Percentiles rank a stretch among this genome's conserved stretches.
Conservation (phyloP, 2,888 invertebrate species). For the Dascillus cervinus region DNA sequence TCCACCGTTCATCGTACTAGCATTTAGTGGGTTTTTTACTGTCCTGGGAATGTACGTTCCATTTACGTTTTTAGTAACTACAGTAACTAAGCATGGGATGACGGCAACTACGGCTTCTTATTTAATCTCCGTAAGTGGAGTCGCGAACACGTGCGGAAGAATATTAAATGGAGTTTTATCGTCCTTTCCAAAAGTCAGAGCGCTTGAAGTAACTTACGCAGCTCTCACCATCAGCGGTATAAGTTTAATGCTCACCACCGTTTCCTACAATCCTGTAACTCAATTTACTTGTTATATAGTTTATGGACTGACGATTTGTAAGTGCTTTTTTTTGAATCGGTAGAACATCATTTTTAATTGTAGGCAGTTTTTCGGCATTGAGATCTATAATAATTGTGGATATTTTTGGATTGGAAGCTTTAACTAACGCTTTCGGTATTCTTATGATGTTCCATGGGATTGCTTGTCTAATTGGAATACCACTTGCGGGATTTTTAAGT, state of each 20-base stretch:
- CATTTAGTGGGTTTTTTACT: conserved; percentile 54
- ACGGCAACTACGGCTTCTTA: conserved; percentile 44
- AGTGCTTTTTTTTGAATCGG: no score
- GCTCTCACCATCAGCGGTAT: conserved; percentile 58
- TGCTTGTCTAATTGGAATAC: conserved; percentile 70
- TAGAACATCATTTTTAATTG: conserved; percentile 28
- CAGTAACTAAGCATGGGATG: conserved; percentile 45
- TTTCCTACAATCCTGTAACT: conserved; percentile 42
- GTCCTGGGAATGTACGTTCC: conserved; percentile 75
- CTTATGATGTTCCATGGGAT: conserved; percentile 87
- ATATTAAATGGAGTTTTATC: conserved; percentile 57
- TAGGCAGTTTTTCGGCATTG: conserved; percentile 69
- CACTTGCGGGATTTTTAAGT: conserved; percentile 34
- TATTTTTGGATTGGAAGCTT: conserved; percentile 79
- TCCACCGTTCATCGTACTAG: conserved; percentile 34
- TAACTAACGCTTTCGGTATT: conserved; percentile 91
- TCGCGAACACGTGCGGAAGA: conserved; percentile 63
- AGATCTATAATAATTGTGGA: conserved; percentile 81
- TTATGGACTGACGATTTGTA: conserved; percentile 53
- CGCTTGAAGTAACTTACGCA: conserved; percentile 57
- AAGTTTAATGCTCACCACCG: conserved; percentile 49
- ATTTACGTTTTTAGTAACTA: conserved; percentile 56
- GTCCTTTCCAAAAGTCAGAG: conserved; percentile 52
- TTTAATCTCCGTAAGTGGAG: conserved; percentile 62
- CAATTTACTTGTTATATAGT: conserved; percentile 52